Conservation (phyloP, 2,113 vertebrate genomes). For the Todiramphus chloris region DNA sequence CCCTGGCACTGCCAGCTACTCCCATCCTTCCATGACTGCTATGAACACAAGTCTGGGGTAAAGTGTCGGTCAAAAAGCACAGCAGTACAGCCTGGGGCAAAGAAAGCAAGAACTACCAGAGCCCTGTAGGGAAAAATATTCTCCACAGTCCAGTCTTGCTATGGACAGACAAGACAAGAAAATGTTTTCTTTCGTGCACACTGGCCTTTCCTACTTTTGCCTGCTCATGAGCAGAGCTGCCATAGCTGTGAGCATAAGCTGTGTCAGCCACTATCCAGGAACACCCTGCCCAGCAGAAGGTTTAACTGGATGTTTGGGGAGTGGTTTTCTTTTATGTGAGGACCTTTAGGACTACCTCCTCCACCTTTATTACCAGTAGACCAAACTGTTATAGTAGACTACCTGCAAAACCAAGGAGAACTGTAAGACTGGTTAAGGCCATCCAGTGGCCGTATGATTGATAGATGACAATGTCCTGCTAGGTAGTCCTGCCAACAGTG, state of each 20-base stretch:
- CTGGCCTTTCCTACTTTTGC: background rate
- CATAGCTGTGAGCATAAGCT: background rate
- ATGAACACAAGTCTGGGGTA: background rate
- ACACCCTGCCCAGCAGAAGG: background rate
- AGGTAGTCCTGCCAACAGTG: background rate
- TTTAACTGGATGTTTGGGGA: background rate
- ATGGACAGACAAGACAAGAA: background rate
- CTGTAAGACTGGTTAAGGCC: background rate
- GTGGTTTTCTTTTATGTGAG: background rate
- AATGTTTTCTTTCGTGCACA: background rate
- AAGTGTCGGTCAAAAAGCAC: background rate
- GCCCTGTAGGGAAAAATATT: background rate
- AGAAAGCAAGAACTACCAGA: background rate
- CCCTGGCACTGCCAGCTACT: background rate
- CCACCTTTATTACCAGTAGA: background rate
- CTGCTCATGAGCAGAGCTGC: background rate
- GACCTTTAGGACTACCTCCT: background rate
- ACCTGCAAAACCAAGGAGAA: background rate
- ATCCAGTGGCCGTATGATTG: background rate
- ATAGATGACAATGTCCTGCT: too few species aligned
- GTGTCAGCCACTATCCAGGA: background rate
- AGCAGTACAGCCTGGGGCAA: background rate
- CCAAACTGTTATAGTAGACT: background rate
- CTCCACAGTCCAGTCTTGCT: background rate
- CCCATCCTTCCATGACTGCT: background rate